phyloP scores from a whole-genome alignment of 2,113 vertebrate species.

The Oreochromis aureus region DNA sequence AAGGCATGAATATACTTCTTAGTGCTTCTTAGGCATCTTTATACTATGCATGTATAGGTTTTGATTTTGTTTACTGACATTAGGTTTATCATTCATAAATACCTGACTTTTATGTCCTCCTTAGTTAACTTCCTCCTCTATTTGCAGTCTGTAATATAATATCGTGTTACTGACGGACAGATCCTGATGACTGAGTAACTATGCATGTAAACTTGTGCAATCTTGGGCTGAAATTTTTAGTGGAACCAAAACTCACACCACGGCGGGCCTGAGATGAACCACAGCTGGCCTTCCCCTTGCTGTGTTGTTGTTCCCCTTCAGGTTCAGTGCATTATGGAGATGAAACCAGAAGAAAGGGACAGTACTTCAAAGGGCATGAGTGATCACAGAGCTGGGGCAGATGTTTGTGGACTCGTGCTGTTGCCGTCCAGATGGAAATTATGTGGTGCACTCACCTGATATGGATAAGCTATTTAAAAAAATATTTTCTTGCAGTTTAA shows the following conservation, averaged over 20 bases:
- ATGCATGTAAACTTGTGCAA: not conserved
- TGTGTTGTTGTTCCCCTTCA: constrained; percentile 14
- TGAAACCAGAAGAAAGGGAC: constrained; percentile 76
- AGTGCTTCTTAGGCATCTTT: not conserved
- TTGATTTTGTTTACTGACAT: not conserved
- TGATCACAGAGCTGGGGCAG: constrained; percentile 80
- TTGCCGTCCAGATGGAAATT: constrained; percentile 15
- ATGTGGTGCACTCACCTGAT: not conserved
- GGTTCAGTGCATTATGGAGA: constrained; percentile 80
- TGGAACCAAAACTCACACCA: not conserved
- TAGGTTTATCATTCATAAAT: not conserved
- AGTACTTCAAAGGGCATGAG: constrained; percentile 74
- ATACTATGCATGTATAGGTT: not conserved
- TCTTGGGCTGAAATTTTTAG: not conserved
- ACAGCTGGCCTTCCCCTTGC: not conserved
- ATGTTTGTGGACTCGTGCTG: constrained; percentile 59
- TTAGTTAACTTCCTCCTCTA: not conserved
- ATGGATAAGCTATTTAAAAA: not conserved
- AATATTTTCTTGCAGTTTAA: not conserved
- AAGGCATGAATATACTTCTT: not conserved
- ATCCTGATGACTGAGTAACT: not conserved
- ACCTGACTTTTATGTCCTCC: not conserved
- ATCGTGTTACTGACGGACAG: rapidly evolving
- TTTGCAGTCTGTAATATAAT: not conserved
- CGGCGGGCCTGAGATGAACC: not conserved